Conservation (phyloP, 2,888 invertebrate genomes). For the Muschampia plurimacula region DNA sequence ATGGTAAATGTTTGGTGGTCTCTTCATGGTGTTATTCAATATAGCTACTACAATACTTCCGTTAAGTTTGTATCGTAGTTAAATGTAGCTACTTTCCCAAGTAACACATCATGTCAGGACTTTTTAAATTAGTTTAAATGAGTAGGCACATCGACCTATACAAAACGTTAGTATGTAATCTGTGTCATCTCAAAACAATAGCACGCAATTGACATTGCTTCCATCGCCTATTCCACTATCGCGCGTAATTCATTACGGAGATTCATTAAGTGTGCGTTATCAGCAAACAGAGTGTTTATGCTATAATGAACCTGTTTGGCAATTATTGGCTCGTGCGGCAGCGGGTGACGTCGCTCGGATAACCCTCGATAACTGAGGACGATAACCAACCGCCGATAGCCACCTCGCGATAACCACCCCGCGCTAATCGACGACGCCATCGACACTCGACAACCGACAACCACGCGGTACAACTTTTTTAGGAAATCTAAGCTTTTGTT, state of each 20-base stretch:
- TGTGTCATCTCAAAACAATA: background rate
- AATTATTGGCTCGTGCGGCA: constrained; percentile 36
- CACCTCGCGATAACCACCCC: background rate
- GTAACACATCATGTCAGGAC: too few relatives aligned
- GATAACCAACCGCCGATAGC: constrained; percentile 5
- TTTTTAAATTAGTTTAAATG: too few relatives aligned
- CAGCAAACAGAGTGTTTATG: constrained; percentile 17
- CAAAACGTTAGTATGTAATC: background rate
- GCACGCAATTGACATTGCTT: background rate
- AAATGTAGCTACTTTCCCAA: too few relatives aligned
- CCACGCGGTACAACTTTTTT: too few relatives aligned
- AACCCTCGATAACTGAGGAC: constrained; percentile 3
- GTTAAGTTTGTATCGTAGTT: too few relatives aligned
- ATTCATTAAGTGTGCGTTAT: constrained; percentile 28
- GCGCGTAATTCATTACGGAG: constrained; percentile 29
- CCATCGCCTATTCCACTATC: background rate
- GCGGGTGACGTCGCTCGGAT: constrained; percentile 23
- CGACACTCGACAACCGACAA: background rate
- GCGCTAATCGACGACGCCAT: background rate
- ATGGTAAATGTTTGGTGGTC: too few relatives aligned
- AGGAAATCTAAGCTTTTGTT: too few relatives aligned
- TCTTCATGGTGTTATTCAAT: too few relatives aligned
- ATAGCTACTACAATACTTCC: too few relatives aligned
- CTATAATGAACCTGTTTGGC: constrained; percentile 28
- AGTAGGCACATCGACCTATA: too few relatives aligned